Evolutionary conservation across 2,797 vertebrate genomes (phyloP).

Genomic region (Galaxias olidus): DNA sequence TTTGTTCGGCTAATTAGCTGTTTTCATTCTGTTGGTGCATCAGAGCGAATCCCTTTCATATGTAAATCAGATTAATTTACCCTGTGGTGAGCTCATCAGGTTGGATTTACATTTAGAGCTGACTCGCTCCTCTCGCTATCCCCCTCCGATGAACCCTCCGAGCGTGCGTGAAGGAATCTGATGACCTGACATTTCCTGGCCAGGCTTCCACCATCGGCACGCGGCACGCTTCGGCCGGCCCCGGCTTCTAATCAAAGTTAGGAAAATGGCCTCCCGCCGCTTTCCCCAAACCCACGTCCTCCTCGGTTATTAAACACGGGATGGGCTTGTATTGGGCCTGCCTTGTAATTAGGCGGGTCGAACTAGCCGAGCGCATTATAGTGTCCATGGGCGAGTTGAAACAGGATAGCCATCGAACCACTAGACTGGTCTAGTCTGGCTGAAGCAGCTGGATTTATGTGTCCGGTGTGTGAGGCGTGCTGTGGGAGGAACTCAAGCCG

Average conservation of each 20-base stretch:
- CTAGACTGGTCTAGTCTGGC: neutral
- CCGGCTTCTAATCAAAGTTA: constrained; percentile 61
- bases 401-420: too few species aligned
- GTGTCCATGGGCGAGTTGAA: constrained; percentile 3
- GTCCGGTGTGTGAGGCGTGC: neutral
- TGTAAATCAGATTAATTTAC: constrained; percentile 70
- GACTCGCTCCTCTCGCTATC: constrained; percentile 45
- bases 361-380: constrained; percentile 51
- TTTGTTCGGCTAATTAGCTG: constrained; percentile 62
- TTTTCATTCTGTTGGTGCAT: constrained; percentile 47
- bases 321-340: constrained; percentile 56
- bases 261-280: constrained; percentile 53
- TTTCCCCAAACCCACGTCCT: constrained; percentile 50
- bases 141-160: constrained; percentile 35
- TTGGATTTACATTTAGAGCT: constrained; percentile 66
- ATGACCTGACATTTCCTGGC: constrained; percentile 68
- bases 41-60: constrained; percentile 62
- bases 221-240: constrained; percentile 28
- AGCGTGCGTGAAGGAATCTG: constrained; percentile 56
- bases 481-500: neutral
- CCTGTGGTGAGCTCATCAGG: constrained; percentile 61
- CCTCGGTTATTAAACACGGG: constrained; percentile 61
- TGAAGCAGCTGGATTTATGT: neutral
- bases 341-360: constrained; percentile 52
- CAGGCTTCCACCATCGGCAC: constrained; percentile 26